phyloP scores from a whole-genome alignment of 2,113 vertebrate species.

The Nansenia antarctica region DNA sequence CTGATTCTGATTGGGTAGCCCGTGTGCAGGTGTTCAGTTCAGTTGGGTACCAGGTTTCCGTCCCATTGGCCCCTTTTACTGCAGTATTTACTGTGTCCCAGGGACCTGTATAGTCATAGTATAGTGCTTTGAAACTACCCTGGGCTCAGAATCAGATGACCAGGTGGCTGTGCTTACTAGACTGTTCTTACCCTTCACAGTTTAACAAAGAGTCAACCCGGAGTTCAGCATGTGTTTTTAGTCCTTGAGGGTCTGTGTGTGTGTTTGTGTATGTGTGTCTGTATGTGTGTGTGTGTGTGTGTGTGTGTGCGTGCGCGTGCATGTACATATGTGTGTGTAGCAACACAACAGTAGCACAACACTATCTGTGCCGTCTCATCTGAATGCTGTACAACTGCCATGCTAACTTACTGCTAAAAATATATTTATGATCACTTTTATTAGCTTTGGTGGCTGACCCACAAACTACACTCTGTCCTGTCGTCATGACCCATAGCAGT shows the following conservation, averaged over 20 bases:
- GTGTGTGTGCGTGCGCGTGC: background rate
- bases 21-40: background rate
- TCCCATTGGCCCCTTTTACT: background rate
- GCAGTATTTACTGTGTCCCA: background rate
- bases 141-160: background rate
- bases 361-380: background rate
- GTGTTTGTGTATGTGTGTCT: background rate
- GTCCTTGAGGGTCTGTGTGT: background rate
- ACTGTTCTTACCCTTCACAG: background rate
- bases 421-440: background rate
- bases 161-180: constrained; percentile 1
- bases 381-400: background rate
- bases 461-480: background rate
- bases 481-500: background rate
- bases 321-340: background rate
- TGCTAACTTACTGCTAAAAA: background rate
- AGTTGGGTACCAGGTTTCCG: background rate
- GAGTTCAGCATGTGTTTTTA: constrained; percentile 9
- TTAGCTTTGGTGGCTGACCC: background rate
- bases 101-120: background rate
- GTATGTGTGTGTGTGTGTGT: background rate
- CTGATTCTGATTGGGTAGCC: background rate
- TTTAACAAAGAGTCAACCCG: background rate
- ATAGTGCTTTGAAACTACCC: background rate
- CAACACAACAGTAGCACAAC: background rate